phyloP scores from a whole-genome alignment of 2,797 vertebrate species.

The Cryptoblepharus egeriae region DNA sequence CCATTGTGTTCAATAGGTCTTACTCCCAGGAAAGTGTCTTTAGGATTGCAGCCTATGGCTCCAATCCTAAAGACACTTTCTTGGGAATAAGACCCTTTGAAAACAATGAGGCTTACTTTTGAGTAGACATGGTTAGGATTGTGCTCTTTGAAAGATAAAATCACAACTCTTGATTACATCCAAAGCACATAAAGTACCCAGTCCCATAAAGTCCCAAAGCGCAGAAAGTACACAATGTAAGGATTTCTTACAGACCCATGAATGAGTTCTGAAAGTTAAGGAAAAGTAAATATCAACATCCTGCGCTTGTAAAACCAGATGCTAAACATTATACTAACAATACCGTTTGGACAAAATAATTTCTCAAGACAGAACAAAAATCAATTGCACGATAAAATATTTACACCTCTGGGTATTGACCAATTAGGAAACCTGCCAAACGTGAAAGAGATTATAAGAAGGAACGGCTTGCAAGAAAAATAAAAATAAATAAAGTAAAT shows the following conservation, averaged over 20 bases:
- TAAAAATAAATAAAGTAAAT: too few species aligned
- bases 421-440: slow-evolving; percentile 23
- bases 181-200: slow-evolving; percentile 3
- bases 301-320: background rate
- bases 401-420: background rate
- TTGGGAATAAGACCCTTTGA: too few species aligned
- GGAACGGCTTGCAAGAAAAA: slow-evolving; percentile 5
- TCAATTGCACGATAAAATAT: background rate
- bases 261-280: background rate
- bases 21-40: too few species aligned
- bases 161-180: slow-evolving; percentile 20
- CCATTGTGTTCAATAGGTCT: too few species aligned
- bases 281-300: accelerated
- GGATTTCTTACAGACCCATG: background rate
- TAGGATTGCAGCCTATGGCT: too few species aligned
- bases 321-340: background rate
- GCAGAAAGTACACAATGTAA: background rate
- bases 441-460: background rate
- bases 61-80: too few species aligned
- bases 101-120: too few species aligned
- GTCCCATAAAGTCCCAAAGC: background rate
- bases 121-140: too few species aligned
- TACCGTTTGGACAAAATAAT: background rate
- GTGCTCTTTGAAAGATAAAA: slow-evolving; percentile 3
- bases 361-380: background rate